phyloP scores from a whole-genome alignment of 2,113 vertebrate species.

The Pipa parva region DNA sequence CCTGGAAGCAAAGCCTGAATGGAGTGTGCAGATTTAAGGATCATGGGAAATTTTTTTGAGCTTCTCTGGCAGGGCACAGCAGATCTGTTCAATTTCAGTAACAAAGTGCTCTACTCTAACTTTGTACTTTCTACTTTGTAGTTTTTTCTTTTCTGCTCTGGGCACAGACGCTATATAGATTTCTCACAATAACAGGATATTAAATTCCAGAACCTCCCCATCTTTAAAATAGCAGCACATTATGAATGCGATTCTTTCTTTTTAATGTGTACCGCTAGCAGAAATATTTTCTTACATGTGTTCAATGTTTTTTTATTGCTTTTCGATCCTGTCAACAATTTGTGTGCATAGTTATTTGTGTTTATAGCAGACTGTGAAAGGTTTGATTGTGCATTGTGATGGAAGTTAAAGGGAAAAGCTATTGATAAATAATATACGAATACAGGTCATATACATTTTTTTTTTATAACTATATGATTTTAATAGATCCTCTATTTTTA shows the following conservation, averaged over 20 bases:
- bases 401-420: conserved; percentile 6
- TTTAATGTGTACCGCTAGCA: conserved; percentile 26
- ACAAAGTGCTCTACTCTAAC: conserved; percentile 29
- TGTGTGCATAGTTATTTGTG: conserved; percentile 35
- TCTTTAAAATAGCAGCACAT: conserved; percentile 43
- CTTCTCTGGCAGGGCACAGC: conserved; percentile 30
- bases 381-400: not conserved
- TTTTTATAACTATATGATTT: not conserved
- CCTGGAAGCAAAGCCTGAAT: conserved; percentile 34
- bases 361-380: conserved; percentile 30
- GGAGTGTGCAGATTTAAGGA: conserved; percentile 43
- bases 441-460: not conserved
- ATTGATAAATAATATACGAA: not conserved
- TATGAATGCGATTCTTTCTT: conserved; percentile 36
- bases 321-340: conserved; percentile 42
- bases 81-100: conserved; percentile 45
- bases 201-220: conserved; percentile 41
- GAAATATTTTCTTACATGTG: conserved; percentile 37
- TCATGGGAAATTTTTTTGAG: conserved; percentile 42
- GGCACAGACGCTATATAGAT: conserved; percentile 41
- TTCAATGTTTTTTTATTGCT: conserved; percentile 39
- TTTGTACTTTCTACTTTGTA: conserved; percentile 42
- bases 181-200: conserved; percentile 38
- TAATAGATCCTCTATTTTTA: not conserved
- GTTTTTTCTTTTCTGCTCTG: conserved; percentile 38